Evolutionary conservation across 1,140 invertebrate genomes (phyloP).

Genomic region (Macrocentrus cingulum): DNA sequence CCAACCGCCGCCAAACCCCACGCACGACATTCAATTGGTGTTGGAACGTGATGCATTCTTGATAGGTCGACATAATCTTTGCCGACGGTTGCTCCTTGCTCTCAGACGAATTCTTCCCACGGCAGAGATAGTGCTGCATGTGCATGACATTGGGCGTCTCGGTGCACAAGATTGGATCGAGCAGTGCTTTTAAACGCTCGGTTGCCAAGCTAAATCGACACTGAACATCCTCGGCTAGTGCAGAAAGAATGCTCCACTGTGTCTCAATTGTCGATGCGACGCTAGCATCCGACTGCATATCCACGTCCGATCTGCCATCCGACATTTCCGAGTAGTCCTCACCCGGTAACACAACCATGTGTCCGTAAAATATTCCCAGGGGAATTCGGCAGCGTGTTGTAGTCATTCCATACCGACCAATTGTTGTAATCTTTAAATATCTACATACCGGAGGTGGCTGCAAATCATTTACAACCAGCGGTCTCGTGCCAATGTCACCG

Average conservation of each 20-base stretch:
- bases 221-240: conserved; percentile 76
- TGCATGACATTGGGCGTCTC: conserved; percentile 78
- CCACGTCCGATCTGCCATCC: conserved; percentile 41
- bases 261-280: conserved; percentile 57
- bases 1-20: conserved; percentile 71
- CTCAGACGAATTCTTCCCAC: conserved; percentile 59
- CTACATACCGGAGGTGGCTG: conserved; percentile 86
- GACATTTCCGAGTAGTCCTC: conserved; percentile 63
- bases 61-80: conserved; percentile 78
- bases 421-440: conserved; percentile 86
- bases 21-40: conserved; percentile 77
- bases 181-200: conserved; percentile 73
- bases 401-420: conserved; percentile 87
- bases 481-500: conserved; percentile 80
- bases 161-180: conserved; percentile 73
- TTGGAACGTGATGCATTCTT: conserved; percentile 80
- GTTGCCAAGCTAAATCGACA: conserved; percentile 82
- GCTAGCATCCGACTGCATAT: conserved; percentile 46
- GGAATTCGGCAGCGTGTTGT: conserved; percentile 87
- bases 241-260: conserved; percentile 62
- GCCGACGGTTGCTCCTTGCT: conserved; percentile 65
- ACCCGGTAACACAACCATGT: conserved; percentile 75
- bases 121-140: conserved; percentile 74
- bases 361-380: conserved; percentile 89
- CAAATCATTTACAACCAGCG: conserved; percentile 82